phyloP scores from a whole-genome alignment of 2,888 invertebrate species.

The Prosopocoilus inquinatus region DNA sequence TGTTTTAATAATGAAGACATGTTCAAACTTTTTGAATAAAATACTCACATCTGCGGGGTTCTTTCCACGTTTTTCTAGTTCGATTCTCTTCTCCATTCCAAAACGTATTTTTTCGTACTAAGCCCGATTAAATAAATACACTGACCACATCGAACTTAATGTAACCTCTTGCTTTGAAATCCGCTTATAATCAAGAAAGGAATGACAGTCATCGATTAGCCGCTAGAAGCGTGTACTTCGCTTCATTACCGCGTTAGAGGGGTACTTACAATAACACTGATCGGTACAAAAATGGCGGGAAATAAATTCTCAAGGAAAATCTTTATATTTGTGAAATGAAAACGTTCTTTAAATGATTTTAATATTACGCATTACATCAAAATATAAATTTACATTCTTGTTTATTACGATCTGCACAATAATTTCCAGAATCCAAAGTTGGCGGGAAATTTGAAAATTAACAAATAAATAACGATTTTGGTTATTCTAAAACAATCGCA shows the following conservation, averaged over 20 bases:
- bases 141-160: conserved; percentile 28
- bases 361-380: too few species aligned
- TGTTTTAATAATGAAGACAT: conserved; percentile 17
- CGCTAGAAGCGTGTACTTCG: conserved; percentile 25
- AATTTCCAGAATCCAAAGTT: too few species aligned
- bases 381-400: too few species aligned
- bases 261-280: conserved; percentile 45
- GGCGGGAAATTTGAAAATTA: too few species aligned
- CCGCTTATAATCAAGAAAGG: conserved; percentile 27
- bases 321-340: too few species aligned
- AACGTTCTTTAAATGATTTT: too few species aligned
- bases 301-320: not conserved
- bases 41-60: conserved; percentile 82
- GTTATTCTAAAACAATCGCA: too few species aligned
- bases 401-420: too few species aligned
- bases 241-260: conserved; percentile 44
- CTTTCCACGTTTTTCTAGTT: conserved; percentile 89
- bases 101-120: conserved; percentile 19
- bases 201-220: conserved; percentile 29
- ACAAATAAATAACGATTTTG: too few species aligned
- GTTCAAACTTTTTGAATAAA: conserved; percentile 19
- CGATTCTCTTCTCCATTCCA: conserved; percentile 91
- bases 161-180: conserved; percentile 36
- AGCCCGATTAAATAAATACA: conserved; percentile 7
- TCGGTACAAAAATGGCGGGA: conserved; percentile 18